Conservation (phyloP, 2,797 vertebrate genomes). For the Monodelphis domestica region DNA sequence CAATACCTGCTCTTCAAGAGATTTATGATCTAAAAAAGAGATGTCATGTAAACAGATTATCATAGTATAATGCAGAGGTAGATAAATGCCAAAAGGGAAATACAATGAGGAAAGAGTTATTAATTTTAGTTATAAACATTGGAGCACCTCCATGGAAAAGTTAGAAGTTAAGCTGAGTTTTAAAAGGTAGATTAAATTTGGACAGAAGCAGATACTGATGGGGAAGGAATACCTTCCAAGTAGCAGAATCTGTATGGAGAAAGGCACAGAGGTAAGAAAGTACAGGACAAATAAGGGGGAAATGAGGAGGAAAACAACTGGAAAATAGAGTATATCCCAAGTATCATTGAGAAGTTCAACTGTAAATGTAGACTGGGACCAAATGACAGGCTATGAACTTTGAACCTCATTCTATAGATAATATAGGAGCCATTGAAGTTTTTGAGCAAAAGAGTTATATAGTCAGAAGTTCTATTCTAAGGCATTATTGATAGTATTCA, state of each 20-base stretch:
- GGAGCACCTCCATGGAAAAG: neutral
- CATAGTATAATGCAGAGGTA: neutral
- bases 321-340: neutral
- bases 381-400: neutral
- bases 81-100: neutral
- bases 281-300: neutral
- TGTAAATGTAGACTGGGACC: neutral
- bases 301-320: neutral
- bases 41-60: neutral
- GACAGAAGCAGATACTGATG: neutral
- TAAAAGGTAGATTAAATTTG: neutral
- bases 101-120: neutral
- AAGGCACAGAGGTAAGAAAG: neutral
- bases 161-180: neutral
- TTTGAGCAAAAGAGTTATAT: neutral
- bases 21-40: neutral
- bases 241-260: neutral
- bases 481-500: neutral
- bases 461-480: neutral
- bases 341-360: neutral
- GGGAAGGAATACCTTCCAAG: neutral
- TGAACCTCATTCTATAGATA: neutral
- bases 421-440: neutral
- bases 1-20: neutral
- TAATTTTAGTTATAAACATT: neutral